phyloP scores from a whole-genome alignment of 2,797 vertebrate species.

The Acestrorhynchus altus region DNA sequence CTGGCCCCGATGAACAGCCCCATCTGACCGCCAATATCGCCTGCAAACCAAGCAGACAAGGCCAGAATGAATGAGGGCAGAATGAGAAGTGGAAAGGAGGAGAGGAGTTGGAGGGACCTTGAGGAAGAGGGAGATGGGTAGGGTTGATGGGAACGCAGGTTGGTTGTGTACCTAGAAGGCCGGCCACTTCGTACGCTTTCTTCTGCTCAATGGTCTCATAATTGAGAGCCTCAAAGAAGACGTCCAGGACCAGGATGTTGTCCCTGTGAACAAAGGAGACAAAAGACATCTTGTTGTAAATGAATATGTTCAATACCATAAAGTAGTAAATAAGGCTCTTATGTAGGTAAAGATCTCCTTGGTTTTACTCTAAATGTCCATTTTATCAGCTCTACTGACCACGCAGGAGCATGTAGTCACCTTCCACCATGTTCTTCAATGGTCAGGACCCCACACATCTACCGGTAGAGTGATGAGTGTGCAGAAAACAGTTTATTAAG shows the following conservation, averaged over 20 bases:
- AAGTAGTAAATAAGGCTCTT: too few relatives aligned
- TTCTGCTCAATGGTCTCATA: conserved; percentile 99
- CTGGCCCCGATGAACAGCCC: conserved; percentile 96
- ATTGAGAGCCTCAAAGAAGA: conserved; percentile 98
- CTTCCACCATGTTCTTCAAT: too few relatives aligned
- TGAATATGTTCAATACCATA: too few relatives aligned
- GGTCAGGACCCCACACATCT: too few relatives aligned
- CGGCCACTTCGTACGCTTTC: conserved; percentile 97
- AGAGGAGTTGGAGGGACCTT: neutral
- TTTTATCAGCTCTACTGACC: too few relatives aligned
- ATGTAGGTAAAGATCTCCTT: too few relatives aligned
- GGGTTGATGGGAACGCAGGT: neutral
- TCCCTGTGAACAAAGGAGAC: conserved; percentile 80
- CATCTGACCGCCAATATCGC: conserved; percentile 98
- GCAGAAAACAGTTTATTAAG: too few relatives aligned
- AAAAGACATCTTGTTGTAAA: neutral
- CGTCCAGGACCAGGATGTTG: conserved; percentile 97
- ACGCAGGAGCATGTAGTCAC: too few relatives aligned
- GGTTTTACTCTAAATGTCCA: too few relatives aligned
- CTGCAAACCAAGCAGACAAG: conserved; percentile 66
- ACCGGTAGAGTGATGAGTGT: too few relatives aligned
- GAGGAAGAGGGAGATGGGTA: neutral
- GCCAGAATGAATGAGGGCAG: neutral
- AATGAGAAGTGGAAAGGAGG: neutral
- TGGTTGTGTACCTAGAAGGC: conserved; percentile 88